These are phyloP conservation scores for Eulemur rufifrons DNA, from an alignment of 2,113 vertebrate genomes.

Conservation along the genomic window DNA sequence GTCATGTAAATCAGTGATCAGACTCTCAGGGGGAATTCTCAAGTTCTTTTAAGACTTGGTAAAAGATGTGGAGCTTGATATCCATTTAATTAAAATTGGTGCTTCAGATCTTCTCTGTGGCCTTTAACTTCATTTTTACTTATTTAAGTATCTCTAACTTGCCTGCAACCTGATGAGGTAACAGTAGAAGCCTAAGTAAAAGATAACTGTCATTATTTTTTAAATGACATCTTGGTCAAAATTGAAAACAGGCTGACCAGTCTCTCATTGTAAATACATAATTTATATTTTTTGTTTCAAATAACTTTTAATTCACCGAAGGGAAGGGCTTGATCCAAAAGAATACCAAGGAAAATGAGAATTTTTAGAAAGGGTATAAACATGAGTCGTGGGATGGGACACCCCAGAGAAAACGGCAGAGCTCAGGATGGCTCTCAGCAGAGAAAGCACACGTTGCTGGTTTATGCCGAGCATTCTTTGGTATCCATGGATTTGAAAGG, in stretches of 20 bases:
- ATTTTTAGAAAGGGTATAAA: background rate
- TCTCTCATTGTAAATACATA: background rate
- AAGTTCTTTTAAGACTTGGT: background rate
- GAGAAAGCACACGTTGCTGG: fast-evolving
- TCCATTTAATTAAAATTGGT: background rate
- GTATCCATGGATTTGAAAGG: background rate
- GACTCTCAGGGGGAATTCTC: background rate
- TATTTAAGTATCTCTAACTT: background rate
- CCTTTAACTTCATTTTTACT: background rate
- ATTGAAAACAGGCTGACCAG: background rate
- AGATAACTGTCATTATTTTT: background rate
- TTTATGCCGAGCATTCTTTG: background rate
- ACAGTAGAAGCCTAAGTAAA: background rate
- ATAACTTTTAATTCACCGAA: background rate
- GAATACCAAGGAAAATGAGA: background rate
- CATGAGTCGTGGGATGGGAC: background rate
- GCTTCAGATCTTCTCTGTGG: background rate
- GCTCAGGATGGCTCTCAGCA: background rate
- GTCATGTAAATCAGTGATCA: background rate
- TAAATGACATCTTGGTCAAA: background rate
- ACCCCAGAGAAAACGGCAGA: background rate
- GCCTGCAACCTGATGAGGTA: background rate
- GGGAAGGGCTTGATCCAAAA: background rate
- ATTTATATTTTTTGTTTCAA: background rate
- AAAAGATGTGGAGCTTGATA: background rate